phyloP scores from a whole-genome alignment of 1,140 invertebrate genomes.

The Zaprionus taronus region DNA sequence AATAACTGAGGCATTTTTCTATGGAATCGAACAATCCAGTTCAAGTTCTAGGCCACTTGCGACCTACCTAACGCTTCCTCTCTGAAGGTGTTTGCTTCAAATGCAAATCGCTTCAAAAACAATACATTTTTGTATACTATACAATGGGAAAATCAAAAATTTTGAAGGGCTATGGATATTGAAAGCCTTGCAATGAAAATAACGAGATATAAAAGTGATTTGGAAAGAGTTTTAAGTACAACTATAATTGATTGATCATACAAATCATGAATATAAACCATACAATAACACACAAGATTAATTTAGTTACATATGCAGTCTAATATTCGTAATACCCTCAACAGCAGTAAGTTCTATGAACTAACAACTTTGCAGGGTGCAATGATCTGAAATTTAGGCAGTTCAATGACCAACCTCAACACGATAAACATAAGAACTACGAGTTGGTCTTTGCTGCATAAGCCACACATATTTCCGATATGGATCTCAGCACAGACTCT shows the following conservation, averaged over 20 bases:
- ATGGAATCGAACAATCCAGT: slow-evolving; percentile 36
- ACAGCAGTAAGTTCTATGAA: background rate
- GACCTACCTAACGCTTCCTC: slow-evolving; percentile 66
- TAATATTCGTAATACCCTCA: background rate
- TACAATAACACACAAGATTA: background rate
- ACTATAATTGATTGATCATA: background rate
- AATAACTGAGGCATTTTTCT: slow-evolving; percentile 27
- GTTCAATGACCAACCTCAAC: slow-evolving; percentile 71
- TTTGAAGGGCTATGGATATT: background rate
- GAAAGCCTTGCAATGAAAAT: background rate
- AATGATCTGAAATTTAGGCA: slow-evolving; percentile 44
- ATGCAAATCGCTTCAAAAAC: slow-evolving; percentile 17
- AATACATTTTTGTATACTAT: background rate
- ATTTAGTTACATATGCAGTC: background rate
- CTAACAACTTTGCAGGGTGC: slow-evolving; percentile 46
- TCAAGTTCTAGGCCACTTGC: slow-evolving; percentile 74
- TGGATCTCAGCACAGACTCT: background rate
- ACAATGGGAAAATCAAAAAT: background rate
- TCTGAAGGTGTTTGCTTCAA: slow-evolving; percentile 21
- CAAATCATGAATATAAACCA: background rate
- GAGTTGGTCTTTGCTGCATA: background rate
- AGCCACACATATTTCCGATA: background rate
- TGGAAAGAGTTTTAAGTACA: background rate
- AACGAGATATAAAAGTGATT: background rate
- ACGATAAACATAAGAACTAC: slow-evolving; percentile 1